Evolutionary conservation across 2,797 vertebrate genomes (phyloP), one percentile per base, ranked within the genome.

Genomic region (Leucoraja ocellata): DNA sequence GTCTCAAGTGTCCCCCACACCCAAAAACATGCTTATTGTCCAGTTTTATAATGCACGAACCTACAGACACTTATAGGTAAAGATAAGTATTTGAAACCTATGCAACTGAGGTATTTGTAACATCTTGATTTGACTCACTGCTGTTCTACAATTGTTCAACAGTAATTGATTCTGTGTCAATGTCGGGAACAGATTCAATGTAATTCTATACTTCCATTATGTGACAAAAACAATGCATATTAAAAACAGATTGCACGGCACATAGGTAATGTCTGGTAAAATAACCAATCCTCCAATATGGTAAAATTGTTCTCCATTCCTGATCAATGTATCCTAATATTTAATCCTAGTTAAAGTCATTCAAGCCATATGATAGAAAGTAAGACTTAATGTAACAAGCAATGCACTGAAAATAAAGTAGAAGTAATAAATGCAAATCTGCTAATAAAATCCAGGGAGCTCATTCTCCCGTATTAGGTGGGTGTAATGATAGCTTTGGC

Each of bases 391-490:
- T 91, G 65, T 91, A 46, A 46, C 23, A 71, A 39, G 13, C 68
- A 92, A 74, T 76, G 36, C 90, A 28, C 68, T 76, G 39, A 46
- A 58, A 92, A 74, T 54, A 28, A 92, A 92, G 23, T 16, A 18
- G 28, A 54, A 61, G 39, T 92, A 73, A 76, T 92, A 74, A 76
- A 73, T 14, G 65, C 90, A 92, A 76, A 73, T 74, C 73, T 76
- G 46, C 3, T 92, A 76, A 92, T 76, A 73, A 73, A 76, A 76
- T 11, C 7, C 63, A 68, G 63, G n/a, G 71, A 74, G 18, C 71
- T 21, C 84, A 88, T 84, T 58, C 63, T 88, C 18, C 16, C 18
- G 23, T 68, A 65, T 36, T 2, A 32, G n/a, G 63, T 88, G 16
- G 11, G n/a, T 88, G n/a, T 10, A 88, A 68, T 68, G 63, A 36